Evolutionary conservation across 1,140 invertebrate species (phyloP).

Genomic region (Cydia pomonella): DNA sequence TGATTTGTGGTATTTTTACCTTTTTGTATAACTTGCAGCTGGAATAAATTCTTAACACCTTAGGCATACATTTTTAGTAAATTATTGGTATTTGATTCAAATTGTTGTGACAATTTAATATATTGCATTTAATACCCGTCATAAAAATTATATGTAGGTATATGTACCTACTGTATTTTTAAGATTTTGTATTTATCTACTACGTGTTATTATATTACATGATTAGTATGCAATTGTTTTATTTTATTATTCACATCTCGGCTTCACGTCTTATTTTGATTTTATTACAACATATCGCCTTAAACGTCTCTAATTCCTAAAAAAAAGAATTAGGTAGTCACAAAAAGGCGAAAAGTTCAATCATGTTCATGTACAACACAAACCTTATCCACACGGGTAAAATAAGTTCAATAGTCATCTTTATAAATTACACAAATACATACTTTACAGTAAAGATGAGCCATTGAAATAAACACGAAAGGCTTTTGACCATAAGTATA

Average conservation of each 20-base stretch:
- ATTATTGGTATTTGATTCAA: background rate
- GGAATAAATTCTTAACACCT: background rate
- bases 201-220: constrained; percentile 27
- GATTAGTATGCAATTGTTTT: background rate
- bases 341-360: too few relatives aligned
- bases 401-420: too few relatives aligned
- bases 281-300: too few relatives aligned
- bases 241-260: background rate
- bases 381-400: too few relatives aligned
- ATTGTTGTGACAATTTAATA: background rate
- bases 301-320: too few relatives aligned
- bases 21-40: background rate
- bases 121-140: constrained; percentile 29
- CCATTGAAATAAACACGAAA: too few relatives aligned
- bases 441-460: too few relatives aligned
- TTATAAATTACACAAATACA: too few relatives aligned
- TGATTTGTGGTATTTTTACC: background rate
- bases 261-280: too few relatives aligned
- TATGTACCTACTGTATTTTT: constrained; percentile 17
- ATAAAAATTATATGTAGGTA: background rate
- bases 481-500: too few relatives aligned
- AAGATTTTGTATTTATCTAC: constrained; percentile 31
- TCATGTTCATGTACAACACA: too few relatives aligned
- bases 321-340: too few relatives aligned
- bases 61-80: background rate